Evolutionary conservation across 2,888 invertebrate genomes (phyloP), one percentile per base, ranked within the genome.

Genomic region (Agrochola lychnidis): DNA sequence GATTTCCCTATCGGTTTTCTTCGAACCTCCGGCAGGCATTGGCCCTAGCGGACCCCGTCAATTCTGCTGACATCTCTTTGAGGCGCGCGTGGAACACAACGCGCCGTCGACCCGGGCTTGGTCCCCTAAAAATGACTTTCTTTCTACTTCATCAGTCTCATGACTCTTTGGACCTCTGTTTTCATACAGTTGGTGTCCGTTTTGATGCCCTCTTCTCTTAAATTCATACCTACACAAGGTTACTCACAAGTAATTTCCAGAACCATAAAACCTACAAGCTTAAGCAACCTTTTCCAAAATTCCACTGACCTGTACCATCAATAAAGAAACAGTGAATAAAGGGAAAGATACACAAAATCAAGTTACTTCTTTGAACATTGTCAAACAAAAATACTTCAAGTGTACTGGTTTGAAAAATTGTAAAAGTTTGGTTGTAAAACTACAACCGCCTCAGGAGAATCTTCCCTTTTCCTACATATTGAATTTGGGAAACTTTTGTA

Each of bases 371-470:
- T 30, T 9, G 22, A 30, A 59, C 19, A 53, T 19, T 53, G n/a
- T 48, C 76, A 30, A 62, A 57, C 48, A 81, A 81, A 14, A 48
- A 72, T 22, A 59, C 48, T 73, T 36, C 16, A 30, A 81, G 51
- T 64, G 75, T 30, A 64, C 76, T 59, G 76, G 51, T 64, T 75
- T 53, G 64, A 81, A 53, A 78, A 81, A 78, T 79, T 75, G 59
- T 25, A 40, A 75, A 75, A 81, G 14, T 81, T 81, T 0, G 9
- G 6, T 4, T 45, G 64, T 56, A 22, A 73, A 57, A 62, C 45
- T 53, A 36, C 22, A 51, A 36, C 36, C 22, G 40, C 63, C 56
- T 40, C 62, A 25, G 30, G 48, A 48, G 25, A 57, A 53, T 51
- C 30, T 78, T 79, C 25, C 25, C 14, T 2, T 40, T 22, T 25